Base-by-base conservation (phyloP, 2,113 vertebrate species). In the Aegithalos caudatus region DNA sequence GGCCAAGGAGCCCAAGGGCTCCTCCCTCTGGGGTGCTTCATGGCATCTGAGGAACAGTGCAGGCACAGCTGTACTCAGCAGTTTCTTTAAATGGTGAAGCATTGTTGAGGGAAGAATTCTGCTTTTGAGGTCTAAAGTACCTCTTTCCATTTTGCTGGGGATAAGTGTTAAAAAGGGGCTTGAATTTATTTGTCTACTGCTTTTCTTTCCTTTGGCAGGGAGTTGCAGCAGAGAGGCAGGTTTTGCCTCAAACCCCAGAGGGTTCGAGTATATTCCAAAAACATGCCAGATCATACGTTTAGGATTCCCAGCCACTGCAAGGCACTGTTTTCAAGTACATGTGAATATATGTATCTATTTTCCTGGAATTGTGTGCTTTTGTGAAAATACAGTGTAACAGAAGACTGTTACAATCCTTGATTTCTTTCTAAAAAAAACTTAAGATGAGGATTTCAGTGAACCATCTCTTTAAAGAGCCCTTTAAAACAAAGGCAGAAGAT, bases 401-500 rank as follows among this genome's bases (percentile, higher is more conserved):
- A 37, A 94, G 37, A 28, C 40, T 69, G 29, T 54, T 86, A 20
- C 2, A 72, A 61, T 79, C 48, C 35, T 54, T 86, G 56, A 54
- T 86, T 94, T 90, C 67, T 67, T 76, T 73, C 64, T 78, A 31
- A 92, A 86, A n/a, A 54, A 65, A 88, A 31, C 27, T 48, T 48
- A 58, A 37, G 53, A 79, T 23, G 54, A 64, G 31, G 31, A 45
- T 90, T 96, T 84, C 70, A 84, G 57, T 77, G 90, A 85, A 77
- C 58, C 8, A 4, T 53, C 51, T 86, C 42, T 81, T 78, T 86
- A 81, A 65, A 86, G 28, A 88, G 21, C 48, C 40, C 33, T 74
- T 84, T 84, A 45, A 84, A 91, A 81, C 61, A 93, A 91, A 86
- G 51, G 54, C 56, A 88, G 77, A 90, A 81, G 79, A 93, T 93